Base-by-base conservation (phyloP, 2,888 invertebrate species). In the Odontocolon sp. region DNA sequence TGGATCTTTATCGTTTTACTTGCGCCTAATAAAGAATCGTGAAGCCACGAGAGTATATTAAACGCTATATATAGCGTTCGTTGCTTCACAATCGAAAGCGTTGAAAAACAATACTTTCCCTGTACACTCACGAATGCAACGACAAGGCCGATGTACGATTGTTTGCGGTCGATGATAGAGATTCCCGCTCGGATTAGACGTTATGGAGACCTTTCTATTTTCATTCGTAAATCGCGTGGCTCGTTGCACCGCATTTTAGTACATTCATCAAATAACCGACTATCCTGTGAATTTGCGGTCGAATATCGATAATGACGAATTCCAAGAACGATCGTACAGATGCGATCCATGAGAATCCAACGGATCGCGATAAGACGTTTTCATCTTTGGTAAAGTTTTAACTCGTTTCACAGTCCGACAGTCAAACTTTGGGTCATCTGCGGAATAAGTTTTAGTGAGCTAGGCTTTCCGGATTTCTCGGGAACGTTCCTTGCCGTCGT, bases 391-490 rank as follows among this genome's bases (percentile, higher is more conserved):
- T 5, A 33, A 63, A 63, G 33, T 70, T 63, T 56, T 11, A 56
- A 64, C 36, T 36, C 36, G 56, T 57, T 71, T 56, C 36, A 23
- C 36, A 36, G 54, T 50, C n/a, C 56, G 61, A 63, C 31, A 57
- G 18, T 59, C 57, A 3, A 64, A 64, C 50, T 64, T 66, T 18
- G 47, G 72, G 56, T 66, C 54, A 72, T 72, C 72, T 33, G 21
- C 33, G 52, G 16, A 47, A 45, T 38, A 70, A 70, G 42, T 63
- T 56, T 71, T 47, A 54, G 56, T 31, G 71, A 31, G 71, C 23
- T 47, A 71, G 67, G 63, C 71, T 77, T 77, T 66, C 40, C 40
- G 68, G 67, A 50, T 77, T 57, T 68, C 63, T 50, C 56, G 50
- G 16, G 57, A 66, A 70, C 54, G 54, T 52, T 59, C 9, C 9